These are phyloP conservation scores for Andrena marginata DNA, from an alignment of 2,888 invertebrate genomes.

Conservation along the genomic window DNA sequence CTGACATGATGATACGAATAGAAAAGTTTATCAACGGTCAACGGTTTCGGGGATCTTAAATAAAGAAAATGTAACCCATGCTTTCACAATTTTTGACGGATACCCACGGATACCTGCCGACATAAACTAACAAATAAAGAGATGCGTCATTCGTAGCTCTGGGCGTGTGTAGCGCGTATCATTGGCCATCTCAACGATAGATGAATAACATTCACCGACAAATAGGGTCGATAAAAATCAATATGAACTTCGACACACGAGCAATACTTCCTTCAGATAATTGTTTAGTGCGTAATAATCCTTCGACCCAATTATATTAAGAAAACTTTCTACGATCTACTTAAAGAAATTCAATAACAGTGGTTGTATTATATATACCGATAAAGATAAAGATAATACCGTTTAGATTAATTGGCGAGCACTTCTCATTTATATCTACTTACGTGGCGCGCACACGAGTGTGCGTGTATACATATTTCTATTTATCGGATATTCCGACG, in stretches of 20 bases:
- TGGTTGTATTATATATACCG: too few species aligned
- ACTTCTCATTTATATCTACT: not conserved
- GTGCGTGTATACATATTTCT: too few species aligned
- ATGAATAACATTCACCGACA: not conserved
- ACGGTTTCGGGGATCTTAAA: conserved; percentile 6
- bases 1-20: conserved; percentile 37
- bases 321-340: too few species aligned
- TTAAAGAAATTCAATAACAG: too few species aligned
- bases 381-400: too few species aligned
- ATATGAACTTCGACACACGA: not conserved
- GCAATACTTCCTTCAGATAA: too few species aligned
- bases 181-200: conserved; percentile 8
- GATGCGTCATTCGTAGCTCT: not conserved
- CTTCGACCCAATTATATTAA: too few species aligned
- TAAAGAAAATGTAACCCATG: conserved; percentile 7
- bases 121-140: not conserved
- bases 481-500: not conserved
- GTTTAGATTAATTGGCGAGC: too few species aligned
- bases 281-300: too few species aligned
- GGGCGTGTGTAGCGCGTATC: not conserved
- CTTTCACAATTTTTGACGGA: conserved; percentile 12
- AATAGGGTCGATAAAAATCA: conserved; percentile 17
- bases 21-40: conserved; percentile 6
- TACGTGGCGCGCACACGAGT: not conserved
- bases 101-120: not conserved